Evolutionary conservation across 2,113 vertebrate genomes (phyloP), one percentile per base, ranked within the genome.

Genomic region (Anhinga anhinga): DNA sequence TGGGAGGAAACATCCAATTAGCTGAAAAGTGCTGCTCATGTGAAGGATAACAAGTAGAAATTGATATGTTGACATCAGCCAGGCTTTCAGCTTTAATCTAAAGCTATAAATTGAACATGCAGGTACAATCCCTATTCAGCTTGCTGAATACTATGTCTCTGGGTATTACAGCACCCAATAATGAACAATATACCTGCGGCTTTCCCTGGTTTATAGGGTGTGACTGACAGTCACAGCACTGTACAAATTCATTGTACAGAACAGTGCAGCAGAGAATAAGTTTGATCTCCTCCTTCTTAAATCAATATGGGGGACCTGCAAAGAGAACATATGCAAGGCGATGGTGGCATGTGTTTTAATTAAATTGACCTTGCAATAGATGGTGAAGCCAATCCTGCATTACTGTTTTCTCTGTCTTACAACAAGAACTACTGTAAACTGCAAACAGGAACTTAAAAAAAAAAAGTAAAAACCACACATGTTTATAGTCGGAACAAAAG

Each of bases 1-100:
- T 90, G 94, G 59, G 85, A 96, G 92, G 93, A 96, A 97, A 86
- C 96, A 97, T 90, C 96, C 94, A 97, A 95, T 95, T 95, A 97
- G 82, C 94, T 92, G 86, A 15, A 32, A 79, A 94, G 69, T 71
- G 70, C 83, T 91, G 91, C 88, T 94, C 59, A 9, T 52, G 59
- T 4, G 34, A 73, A 81, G 88, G 86, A 44, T 90, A 95, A 95
- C 92, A 94, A 93, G 92, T 42, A 71, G 92, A 89, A 96, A 93
- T 94, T 86, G 97, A 83, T 96, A 92, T 65, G 88, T 97, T 96
- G 97, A 89, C 92, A 95, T 88, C 65, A 76, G 88, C 61, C 72
- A 69, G 56, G 69, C 91, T 94, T 88, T 91, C 86, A 88, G 94
- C 85, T 95, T 90, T 92, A 56, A 72, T 88, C 86, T 73, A 70